These are phyloP conservation scores for Argyrosomus regius DNA, from an alignment of 2,797 vertebrate genomes.

Conservation along the genomic window DNA sequence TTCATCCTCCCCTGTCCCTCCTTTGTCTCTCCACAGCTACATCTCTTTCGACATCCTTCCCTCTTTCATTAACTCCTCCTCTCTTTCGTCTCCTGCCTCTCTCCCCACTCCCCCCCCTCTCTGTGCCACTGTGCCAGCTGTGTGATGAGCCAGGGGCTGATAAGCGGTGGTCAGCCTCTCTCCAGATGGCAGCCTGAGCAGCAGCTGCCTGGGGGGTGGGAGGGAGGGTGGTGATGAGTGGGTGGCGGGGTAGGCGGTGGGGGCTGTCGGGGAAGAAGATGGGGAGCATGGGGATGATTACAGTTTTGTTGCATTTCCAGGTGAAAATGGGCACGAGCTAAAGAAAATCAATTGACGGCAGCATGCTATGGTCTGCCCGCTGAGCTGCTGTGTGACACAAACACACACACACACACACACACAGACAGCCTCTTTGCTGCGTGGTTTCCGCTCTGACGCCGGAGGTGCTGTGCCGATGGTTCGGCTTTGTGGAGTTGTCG, in stretches of 20 bases:
- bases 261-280: slow-evolving; percentile 27
- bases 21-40: slow-evolving; percentile 46
- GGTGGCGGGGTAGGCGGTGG: background rate
- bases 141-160: slow-evolving; percentile 83
- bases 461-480: slow-evolving; percentile 59
- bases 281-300: slow-evolving; percentile 72
- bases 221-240: slow-evolving; percentile 46
- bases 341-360: slow-evolving; percentile 78
- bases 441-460: slow-evolving; percentile 49
- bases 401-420: slow-evolving; percentile 10
- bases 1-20: slow-evolving; percentile 25
- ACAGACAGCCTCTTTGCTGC: slow-evolving; percentile 37
- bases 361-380: slow-evolving; percentile 52
- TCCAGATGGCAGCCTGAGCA: slow-evolving; percentile 84
- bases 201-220: slow-evolving; percentile 79
- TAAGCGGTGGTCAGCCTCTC: slow-evolving; percentile 83
- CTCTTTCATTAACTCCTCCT: slow-evolving; percentile 48
- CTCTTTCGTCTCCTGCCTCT: slow-evolving; percentile 27
- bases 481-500: slow-evolving; percentile 54
- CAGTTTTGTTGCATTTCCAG: slow-evolving; percentile 79
- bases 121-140: slow-evolving; percentile 77
- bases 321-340: slow-evolving; percentile 75
- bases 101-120: background rate
- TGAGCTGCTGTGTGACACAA: slow-evolving; percentile 39
- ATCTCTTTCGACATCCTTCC: slow-evolving; percentile 43